Conservation (phyloP, 37 sponge, comb jelly and placozoan species). For the Chondrilla cf. caribensis region DNA sequence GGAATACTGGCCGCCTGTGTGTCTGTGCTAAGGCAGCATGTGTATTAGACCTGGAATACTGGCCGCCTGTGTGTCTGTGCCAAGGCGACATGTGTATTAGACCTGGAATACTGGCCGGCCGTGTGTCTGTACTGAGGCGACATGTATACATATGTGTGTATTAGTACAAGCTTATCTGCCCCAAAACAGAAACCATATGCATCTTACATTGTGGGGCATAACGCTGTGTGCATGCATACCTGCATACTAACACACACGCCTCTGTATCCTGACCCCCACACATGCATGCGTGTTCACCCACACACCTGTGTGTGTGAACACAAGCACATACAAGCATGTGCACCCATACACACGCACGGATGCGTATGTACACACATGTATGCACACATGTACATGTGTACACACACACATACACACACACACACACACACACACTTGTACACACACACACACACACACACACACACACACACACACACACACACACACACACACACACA, state of each 20-base stretch:
- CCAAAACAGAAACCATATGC: background rate
- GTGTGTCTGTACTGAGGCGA: no score
- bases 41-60: no score
- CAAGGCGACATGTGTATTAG: no score
- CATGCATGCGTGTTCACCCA: background rate
- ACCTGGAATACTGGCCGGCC: no score
- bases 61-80: no score
- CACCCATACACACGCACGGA: background rate
- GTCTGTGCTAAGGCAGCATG: no score
- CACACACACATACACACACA: conserved; percentile 31
- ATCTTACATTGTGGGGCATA: background rate
- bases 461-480: conserved; percentile 8
- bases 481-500: conserved; percentile 19
- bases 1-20: no score
- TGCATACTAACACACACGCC: background rate
- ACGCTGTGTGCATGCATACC: background rate
- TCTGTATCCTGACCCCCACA: no score
- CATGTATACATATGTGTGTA: no score
- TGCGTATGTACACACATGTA: conserved; percentile 9
- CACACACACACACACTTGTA: conserved; percentile 16
- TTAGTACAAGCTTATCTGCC: no score
- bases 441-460: conserved; percentile 23
- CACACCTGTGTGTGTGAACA: no score
- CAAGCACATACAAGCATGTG: background rate
- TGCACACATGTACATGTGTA: conserved; percentile 26